Percentiles rank a stretch among this genome's conserved stretches.
Evolutionary conservation across 2,113 vertebrate species (phyloP).

Genomic region (Hippocampus mohnikei): DNA sequence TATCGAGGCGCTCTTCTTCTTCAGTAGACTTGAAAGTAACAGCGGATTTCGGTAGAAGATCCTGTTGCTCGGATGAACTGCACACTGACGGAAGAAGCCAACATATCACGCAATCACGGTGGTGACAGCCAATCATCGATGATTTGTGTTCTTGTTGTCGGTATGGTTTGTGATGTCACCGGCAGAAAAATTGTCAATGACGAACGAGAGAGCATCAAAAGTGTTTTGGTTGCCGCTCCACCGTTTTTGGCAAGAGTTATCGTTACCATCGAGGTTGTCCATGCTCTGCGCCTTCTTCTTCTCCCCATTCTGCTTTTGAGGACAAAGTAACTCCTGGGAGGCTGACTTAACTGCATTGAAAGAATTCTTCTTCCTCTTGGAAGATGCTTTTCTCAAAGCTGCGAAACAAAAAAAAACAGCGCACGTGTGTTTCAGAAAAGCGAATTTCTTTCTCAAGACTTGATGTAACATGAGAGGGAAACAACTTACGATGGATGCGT

Average conservation of each 20-base stretch:
- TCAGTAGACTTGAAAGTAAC: conserved; percentile 73
- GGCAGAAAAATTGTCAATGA: neutral
- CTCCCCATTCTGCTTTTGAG: conserved; percentile 72
- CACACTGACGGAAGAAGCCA: conserved; percentile 64
- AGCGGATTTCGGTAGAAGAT: conserved; percentile 78
- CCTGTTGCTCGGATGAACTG: conserved; percentile 74
- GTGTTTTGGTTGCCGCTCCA: too few relatives aligned
- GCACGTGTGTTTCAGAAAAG: neutral
- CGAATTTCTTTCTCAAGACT: neutral
- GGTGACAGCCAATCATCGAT: neutral
- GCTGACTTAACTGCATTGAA: conserved; percentile 77
- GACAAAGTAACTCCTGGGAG: conserved; percentile 84
- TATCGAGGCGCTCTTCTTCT: conserved; percentile 54
- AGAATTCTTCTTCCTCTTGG: conserved; percentile 82
- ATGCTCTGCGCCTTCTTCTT: conserved; percentile 83
- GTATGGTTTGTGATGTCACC: neutral
- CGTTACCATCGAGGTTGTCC: conserved; percentile 85
- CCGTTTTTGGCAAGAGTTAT: conserved; percentile 50
- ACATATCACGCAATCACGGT: neutral
- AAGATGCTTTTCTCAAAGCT: conserved; percentile 85
- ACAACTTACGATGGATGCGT: conserved; percentile 81
- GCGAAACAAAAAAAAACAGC: neutral
- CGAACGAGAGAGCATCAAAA: too few relatives aligned
- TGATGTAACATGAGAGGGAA: too few relatives aligned
- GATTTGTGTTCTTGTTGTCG: neutral